Percentiles rank a stretch among this genome's conserved stretches.
phyloP scores from a whole-genome alignment of 2,888 invertebrate species.

The Stegana nigrithorax region DNA sequence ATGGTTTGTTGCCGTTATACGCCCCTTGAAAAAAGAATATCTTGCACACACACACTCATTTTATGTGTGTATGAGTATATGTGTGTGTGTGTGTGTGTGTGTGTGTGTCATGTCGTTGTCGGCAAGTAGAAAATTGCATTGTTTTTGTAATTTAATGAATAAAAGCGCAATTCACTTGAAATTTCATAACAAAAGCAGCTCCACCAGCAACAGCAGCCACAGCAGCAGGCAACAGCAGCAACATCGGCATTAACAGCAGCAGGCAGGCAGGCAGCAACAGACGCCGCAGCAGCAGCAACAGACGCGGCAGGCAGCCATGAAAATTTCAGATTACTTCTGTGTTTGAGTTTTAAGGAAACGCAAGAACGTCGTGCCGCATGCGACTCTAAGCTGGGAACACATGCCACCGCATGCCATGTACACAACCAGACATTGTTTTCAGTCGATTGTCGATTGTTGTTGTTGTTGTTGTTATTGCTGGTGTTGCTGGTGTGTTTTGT shows the following conservation, averaged over 20 bases:
- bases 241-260: background rate
- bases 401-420: too few species aligned
- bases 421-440: too few species aligned
- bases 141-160: slow-evolving; percentile 50
- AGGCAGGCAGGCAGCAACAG: background rate
- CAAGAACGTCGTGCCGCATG: too few species aligned
- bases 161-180: slow-evolving; percentile 41
- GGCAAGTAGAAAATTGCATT: slow-evolving; percentile 47
- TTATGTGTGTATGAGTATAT: too few species aligned
- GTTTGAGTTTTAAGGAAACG: background rate
- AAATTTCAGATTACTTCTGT: background rate
- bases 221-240: background rate
- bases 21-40: too few species aligned
- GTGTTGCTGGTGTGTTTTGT: background rate
- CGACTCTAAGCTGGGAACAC: too few species aligned
- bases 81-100: background rate
- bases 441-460: too few species aligned
- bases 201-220: background rate
- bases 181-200: slow-evolving; percentile 35
- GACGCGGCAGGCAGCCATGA: background rate
- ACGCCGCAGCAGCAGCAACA: background rate
- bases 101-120: background rate
- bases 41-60: too few species aligned
- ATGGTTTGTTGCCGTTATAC: too few species aligned
- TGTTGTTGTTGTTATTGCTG: background rate